Conservation (phyloP, 2,113 vertebrate species). For the Xenopus borealis region DNA sequence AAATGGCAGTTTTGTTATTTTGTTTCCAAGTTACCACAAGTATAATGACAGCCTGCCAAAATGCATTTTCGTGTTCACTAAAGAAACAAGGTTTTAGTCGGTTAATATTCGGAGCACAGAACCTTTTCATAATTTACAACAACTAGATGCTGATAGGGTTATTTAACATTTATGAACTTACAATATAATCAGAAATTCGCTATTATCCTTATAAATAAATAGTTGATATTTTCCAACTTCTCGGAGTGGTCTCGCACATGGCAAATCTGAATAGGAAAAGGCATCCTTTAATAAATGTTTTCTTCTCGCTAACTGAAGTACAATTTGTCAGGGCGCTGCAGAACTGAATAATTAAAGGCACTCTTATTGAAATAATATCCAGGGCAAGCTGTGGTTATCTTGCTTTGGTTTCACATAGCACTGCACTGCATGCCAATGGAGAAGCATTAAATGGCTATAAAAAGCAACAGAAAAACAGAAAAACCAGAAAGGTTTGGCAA, state of each 20-base stretch:
- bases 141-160: slow-evolving; percentile 98
- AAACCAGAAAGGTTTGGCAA: background rate
- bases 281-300: slow-evolving; percentile 37
- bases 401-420: background rate
- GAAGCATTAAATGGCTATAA: background rate
- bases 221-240: slow-evolving; percentile 97
- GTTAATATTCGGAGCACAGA: slow-evolving; percentile 94
- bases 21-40: slow-evolving; percentile 72
- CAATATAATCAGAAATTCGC: slow-evolving; percentile 96
- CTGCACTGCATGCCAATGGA: background rate
- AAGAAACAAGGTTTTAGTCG: slow-evolving; percentile 74
- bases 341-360: slow-evolving; percentile 38
- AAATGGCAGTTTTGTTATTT: slow-evolving; percentile 81
- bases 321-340: slow-evolving; percentile 27
- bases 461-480: background rate
- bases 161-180: slow-evolving; percentile 99
- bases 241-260: slow-evolving; percentile 50
- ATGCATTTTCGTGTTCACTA: slow-evolving; percentile 74
- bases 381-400: background rate
- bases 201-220: slow-evolving; percentile 99
- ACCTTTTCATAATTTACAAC: slow-evolving; percentile 99
- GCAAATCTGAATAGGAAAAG: slow-evolving; percentile 48
- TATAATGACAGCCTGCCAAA: slow-evolving; percentile 78
- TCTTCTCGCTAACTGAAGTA: slow-evolving; percentile 21
- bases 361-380: background rate